These are phyloP conservation scores for Chunga burmeisteri DNA, from an alignment of 2,113 vertebrate genomes.

Conservation along the genomic window DNA sequence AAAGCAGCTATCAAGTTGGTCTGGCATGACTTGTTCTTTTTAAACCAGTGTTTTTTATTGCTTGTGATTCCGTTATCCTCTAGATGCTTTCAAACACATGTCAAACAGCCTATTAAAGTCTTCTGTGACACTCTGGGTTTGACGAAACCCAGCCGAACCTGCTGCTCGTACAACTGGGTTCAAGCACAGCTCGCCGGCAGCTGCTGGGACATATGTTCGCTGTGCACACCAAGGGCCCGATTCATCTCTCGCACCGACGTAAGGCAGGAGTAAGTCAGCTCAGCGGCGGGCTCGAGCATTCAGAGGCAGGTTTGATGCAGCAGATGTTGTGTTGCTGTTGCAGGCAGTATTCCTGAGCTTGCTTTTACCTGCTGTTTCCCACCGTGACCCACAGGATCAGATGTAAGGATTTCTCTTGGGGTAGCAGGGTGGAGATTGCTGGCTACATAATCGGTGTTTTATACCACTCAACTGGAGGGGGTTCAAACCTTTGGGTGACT, in stretches of 20 bases:
- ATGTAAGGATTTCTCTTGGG: background rate
- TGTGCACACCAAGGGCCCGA: background rate
- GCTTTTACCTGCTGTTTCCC: constrained; percentile 31
- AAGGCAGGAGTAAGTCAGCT: constrained; percentile 20
- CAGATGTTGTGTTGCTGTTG: constrained; percentile 56
- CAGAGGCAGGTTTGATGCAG: constrained; percentile 20
- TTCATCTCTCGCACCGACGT: background rate
- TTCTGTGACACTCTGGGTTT: constrained; percentile 29
- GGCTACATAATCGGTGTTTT: background rate
- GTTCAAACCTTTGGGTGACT: background rate
- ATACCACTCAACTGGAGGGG: background rate
- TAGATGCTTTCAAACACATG: background rate
- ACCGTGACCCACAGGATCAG: background rate
- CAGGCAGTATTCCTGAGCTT: constrained; percentile 20
- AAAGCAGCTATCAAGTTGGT: background rate
- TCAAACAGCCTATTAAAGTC: constrained; percentile 41
- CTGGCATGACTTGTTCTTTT: constrained; percentile 22
- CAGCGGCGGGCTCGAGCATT: background rate
- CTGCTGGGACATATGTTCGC: constrained; percentile 61
- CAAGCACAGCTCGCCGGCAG: background rate
- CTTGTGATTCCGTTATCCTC: background rate
- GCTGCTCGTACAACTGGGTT: constrained; percentile 37
- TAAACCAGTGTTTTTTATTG: constrained; percentile 10
- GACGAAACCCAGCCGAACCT: constrained; percentile 46
- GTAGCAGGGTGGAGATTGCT: background rate